A percentile compares a stretch with the other conserved stretches of the same genome.
phyloP scores from a whole-genome alignment of 2,797 vertebrate species.

The Peromyscus melanophrys region DNA sequence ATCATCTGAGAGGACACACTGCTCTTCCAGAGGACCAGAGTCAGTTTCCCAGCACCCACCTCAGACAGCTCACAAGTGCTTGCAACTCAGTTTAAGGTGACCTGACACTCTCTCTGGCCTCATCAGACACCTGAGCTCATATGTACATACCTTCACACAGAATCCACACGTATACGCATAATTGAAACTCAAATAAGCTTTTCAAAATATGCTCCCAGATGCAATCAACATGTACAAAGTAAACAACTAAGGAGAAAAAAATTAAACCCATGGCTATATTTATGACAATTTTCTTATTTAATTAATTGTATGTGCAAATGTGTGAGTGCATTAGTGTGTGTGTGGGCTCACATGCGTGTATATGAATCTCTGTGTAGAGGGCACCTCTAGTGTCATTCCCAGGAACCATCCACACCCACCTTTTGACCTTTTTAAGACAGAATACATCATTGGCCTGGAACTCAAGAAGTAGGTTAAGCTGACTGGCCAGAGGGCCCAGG shows the following conservation, averaged over 20 bases:
- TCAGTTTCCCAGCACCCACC: not conserved
- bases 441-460: not conserved
- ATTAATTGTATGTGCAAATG: not conserved
- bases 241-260: not conserved
- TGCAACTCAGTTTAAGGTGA: not conserved
- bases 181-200: not conserved
- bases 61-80: not conserved
- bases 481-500: rapidly evolving
- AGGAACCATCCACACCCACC: no score
- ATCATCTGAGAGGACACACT: no score
- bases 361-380: not conserved
- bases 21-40: not conserved
- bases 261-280: not conserved
- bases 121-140: not conserved
- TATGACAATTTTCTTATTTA: not conserved
- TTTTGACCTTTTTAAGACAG: not conserved
- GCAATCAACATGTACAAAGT: not conserved
- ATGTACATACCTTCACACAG: not conserved
- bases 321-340: not conserved
- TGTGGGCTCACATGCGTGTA: no score
- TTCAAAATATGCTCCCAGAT: not conserved
- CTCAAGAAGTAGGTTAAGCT: not conserved
- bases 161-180: not conserved
- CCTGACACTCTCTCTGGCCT: not conserved
- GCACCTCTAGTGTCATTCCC: not conserved